Conservation (phyloP, 2,797 vertebrate genomes). For the Mycteria americana region DNA sequence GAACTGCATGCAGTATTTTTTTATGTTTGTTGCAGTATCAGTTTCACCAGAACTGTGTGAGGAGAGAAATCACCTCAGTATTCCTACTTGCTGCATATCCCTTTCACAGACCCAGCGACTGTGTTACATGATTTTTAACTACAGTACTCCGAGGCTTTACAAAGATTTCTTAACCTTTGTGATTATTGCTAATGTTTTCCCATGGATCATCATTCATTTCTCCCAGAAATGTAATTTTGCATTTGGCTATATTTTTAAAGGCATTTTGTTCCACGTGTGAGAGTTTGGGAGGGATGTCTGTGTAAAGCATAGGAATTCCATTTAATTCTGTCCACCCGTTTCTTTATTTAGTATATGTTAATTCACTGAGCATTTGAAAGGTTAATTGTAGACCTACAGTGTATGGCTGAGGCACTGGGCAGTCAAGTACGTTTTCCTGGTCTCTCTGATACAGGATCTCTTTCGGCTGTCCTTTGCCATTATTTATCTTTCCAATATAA, state of each 20-base stretch:
- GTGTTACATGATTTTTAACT: neutral
- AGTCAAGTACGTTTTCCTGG: neutral
- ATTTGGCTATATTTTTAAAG: neutral
- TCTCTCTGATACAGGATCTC: neutral
- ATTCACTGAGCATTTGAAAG: neutral
- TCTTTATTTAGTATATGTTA: neutral
- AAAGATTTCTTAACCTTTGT: neutral
- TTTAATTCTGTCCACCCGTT: neutral
- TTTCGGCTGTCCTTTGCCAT: neutral
- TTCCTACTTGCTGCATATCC: neutral
- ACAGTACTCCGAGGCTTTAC: neutral
- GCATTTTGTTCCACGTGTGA: neutral
- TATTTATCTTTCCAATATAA: neutral
- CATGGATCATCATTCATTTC: neutral
- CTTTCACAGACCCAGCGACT: neutral
- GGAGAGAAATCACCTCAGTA: neutral
- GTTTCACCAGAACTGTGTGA: neutral
- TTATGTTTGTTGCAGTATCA: neutral
- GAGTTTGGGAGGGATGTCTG: neutral
- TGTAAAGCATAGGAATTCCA: neutral
- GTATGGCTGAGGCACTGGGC: neutral
- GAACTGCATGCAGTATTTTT: neutral
- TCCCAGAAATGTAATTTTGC: neutral
- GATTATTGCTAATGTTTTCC: neutral
- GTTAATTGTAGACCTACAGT: neutral